phyloP scores from a whole-genome alignment of 2,113 vertebrate genomes.

The Lanius ludovicianus region DNA sequence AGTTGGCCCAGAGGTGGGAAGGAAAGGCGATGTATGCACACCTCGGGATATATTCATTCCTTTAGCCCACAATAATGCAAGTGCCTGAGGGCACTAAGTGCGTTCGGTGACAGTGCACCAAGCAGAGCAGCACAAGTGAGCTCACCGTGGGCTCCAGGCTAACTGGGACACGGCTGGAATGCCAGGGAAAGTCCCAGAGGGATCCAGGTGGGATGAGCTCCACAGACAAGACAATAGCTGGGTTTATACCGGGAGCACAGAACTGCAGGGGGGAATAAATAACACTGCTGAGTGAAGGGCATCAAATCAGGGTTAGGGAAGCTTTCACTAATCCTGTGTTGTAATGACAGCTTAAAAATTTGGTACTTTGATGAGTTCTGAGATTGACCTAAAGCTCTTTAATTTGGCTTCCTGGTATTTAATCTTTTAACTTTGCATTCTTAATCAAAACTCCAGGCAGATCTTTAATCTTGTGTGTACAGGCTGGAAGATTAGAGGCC shows the following conservation, averaged over 20 bases:
- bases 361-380: conserved; percentile 86
- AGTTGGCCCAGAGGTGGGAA: accelerated
- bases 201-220: conserved; percentile 36
- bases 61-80: neutral
- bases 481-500: conserved; percentile 80
- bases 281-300: conserved; percentile 25
- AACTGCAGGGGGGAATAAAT: neutral
- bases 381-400: conserved; percentile 91
- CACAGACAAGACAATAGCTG: neutral
- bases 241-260: conserved; percentile 25
- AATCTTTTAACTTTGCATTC: conserved; percentile 89
- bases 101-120: neutral
- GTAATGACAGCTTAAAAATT: conserved; percentile 84
- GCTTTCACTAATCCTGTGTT: conserved; percentile 84
- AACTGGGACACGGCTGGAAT: neutral
- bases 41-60: neutral
- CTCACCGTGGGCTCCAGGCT: neutral
- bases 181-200: neutral
- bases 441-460: conserved; percentile 88
- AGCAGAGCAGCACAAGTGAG: neutral
- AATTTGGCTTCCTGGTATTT: conserved; percentile 87
- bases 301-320: conserved; percentile 67
- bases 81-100: conserved; percentile 8
- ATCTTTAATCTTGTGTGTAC: conserved; percentile 86
- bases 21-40: neutral